Conservation (phyloP, 2,888 invertebrate genomes). For the Lasius fuliginosus region DNA sequence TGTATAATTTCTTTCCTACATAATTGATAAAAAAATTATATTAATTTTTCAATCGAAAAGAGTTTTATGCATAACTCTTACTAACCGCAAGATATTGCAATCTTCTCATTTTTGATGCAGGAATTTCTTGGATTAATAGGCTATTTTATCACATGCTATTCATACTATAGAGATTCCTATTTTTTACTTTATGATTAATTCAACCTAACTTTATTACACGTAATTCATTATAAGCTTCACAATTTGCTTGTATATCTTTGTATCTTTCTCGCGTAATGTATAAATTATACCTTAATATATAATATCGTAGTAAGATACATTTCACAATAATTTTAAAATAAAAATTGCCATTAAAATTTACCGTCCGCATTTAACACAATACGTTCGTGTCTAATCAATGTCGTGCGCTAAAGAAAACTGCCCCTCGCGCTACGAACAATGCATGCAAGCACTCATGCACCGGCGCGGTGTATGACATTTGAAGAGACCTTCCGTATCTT, state of each 20-base stretch:
- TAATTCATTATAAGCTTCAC: background rate
- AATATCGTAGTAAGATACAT: background rate
- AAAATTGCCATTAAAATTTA: background rate
- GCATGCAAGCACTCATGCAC: slow-evolving; percentile 51
- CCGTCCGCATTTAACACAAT: background rate
- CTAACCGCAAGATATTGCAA: background rate
- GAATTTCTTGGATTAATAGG: background rate
- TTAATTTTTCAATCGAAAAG: background rate
- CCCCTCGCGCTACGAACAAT: slow-evolving; percentile 65
- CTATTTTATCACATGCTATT: background rate
- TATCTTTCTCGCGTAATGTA: background rate
- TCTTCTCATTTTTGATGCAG: background rate
- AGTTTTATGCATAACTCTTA: background rate
- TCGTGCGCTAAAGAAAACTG: slow-evolving; percentile 46
- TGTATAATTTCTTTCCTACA: background rate
- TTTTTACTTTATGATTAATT: background rate
- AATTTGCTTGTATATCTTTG: background rate
- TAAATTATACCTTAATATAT: background rate
- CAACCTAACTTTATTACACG: background rate
- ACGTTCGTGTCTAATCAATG: slow-evolving; percentile 46
- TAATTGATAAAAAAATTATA: background rate
- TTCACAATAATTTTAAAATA: background rate
- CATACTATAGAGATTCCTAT: background rate
- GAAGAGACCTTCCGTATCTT: slow-evolving; percentile 59
- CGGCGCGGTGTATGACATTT: slow-evolving; percentile 69